Base-by-base conservation (phyloP, 2,113 vertebrate genomes). In the Lates calcarifer region DNA sequence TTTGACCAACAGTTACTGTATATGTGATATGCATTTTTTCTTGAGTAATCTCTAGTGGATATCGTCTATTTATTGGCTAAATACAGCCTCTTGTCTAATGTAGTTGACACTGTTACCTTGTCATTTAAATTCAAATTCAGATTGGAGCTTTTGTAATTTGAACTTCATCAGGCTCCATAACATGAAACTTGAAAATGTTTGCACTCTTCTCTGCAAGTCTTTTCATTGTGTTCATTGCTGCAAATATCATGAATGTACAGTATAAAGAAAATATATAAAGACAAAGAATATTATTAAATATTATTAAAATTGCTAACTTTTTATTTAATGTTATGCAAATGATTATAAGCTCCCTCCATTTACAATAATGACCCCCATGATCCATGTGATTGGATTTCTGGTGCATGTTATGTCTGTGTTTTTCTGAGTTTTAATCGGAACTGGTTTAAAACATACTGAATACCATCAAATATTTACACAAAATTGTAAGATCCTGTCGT, bases 11-110 rank as follows among this genome's bases (percentile, higher is more conserved):
- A 51, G 35, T 68, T 78, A 84, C 22, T 67, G 75, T 88, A 58
- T 85, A 74, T 79, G 75, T 84, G 74, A 74, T 63, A 58, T 77
- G 47, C 15, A 62, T 85, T 69, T 58, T 62, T 81, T 82, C 74
- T 53, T 70, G 0, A 81, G 31, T 62, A 82, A 66, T 45, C 53
- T 81, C 71, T 74, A 74, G 72, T 62, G 10, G 57, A 77, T 79
- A 51, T 65, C 78, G 72, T 82, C 35, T 90, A 66, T 90, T 84
- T 91, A 90, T 89, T 91, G 74, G 69, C 71, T 87, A 22, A 70
- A 73, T 56, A 43, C 69, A 20, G 56, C 60, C 57, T 74, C 43
- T 82, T 47, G 63, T 87, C 28, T 45, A 7, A 77, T 60, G 57
- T 79, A 20, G 56, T 63, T 69, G 56, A 49, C 20, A 47, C 9